Evolutionary conservation across 2,888 invertebrate species (phyloP).

Genomic region (Scaptomyza reducta): DNA sequence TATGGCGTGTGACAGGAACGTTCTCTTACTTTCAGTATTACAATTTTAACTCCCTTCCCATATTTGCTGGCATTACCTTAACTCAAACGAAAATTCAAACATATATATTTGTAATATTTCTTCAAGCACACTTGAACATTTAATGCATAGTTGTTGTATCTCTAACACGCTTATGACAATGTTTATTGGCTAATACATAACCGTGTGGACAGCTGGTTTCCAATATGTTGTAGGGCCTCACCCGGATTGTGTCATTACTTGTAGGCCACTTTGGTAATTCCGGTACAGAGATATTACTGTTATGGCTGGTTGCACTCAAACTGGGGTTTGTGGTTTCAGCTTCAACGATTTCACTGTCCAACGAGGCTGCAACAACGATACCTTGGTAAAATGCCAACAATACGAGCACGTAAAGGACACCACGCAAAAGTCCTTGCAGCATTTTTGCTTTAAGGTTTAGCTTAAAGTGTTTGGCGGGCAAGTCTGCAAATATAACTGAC

Average conservation of each 20-base stretch:
- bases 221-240: conserved; percentile 77
- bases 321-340: conserved; percentile 27
- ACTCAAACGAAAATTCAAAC: no score
- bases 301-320: conserved; percentile 2
- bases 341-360: conserved; percentile 68
- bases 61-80: no score
- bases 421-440: conserved; percentile 11
- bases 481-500: conserved; percentile 47
- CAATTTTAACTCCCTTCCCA: no score
- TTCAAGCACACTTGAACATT: background rate
- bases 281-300: conserved; percentile 4
- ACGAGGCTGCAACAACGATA: conserved; percentile 13
- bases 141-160: conserved; percentile 3
- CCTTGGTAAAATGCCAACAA: conserved; percentile 21
- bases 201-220: conserved; percentile 74
- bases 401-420: conserved; percentile 10
- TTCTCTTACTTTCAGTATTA: no score
- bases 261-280: conserved; percentile 15
- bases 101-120: background rate
- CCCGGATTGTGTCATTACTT: conserved; percentile 41
- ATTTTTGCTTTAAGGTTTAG: conserved; percentile 10
- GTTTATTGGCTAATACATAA: conserved; percentile 77
- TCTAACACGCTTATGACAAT: conserved; percentile 76
- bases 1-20: no score
- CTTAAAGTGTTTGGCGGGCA: conserved; percentile 9